These are phyloP conservation scores for Actenoides lindsayi DNA, from an alignment of 2,113 vertebrate species.

Conservation along the genomic window DNA sequence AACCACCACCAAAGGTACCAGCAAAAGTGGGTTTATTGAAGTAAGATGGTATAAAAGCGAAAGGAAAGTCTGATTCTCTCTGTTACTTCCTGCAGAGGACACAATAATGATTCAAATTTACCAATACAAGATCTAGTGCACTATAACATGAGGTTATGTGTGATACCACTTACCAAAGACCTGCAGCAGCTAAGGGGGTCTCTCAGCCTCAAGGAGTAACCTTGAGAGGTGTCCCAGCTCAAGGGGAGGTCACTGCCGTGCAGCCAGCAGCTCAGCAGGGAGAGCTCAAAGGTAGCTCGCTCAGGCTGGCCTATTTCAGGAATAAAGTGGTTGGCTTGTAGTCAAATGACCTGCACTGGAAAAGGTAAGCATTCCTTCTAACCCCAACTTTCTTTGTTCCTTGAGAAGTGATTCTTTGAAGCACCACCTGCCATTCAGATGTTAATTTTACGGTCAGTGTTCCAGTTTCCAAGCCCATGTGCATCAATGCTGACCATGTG, in stretches of 20 bases:
- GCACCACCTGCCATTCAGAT: neutral
- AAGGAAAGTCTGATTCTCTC: neutral
- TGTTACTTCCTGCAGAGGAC: neutral
- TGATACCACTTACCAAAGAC: accelerated
- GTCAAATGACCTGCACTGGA: neutral
- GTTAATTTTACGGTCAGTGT: neutral
- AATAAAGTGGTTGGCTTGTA: neutral
- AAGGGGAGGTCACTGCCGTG: neutral
- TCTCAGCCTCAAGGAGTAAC: neutral
- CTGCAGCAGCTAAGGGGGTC: neutral
- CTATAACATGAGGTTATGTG: neutral
- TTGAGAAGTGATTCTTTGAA: neutral
- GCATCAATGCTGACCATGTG: neutral
- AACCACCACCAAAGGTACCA: neutral
- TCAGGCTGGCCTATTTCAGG: neutral
- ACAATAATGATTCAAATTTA: neutral
- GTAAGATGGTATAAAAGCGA: neutral
- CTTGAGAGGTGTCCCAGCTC: neutral
- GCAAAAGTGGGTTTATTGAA: neutral
- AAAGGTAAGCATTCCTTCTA: neutral
- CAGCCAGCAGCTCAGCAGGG: neutral
- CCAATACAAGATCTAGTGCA: neutral
- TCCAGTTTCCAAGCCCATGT: neutral
- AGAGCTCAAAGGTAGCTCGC: neutral
- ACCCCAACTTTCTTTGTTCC: neutral